These are phyloP conservation scores for Lacanobia oleracea DNA, from an alignment of 2,888 invertebrate genomes.

Conservation along the genomic window DNA sequence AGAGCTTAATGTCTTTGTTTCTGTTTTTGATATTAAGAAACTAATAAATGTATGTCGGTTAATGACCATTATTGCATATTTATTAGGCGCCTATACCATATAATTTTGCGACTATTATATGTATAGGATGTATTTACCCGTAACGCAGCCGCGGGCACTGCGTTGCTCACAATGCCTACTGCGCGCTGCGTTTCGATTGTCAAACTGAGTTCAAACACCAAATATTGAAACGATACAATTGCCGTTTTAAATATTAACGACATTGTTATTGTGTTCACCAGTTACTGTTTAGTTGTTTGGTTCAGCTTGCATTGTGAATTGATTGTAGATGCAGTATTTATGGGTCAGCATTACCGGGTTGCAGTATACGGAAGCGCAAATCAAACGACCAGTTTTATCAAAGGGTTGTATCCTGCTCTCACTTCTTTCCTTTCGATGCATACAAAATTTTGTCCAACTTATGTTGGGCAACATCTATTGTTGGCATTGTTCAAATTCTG, in stretches of 20 bases:
- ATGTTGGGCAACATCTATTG: no score
- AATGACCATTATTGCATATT: no score
- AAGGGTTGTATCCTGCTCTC: no score
- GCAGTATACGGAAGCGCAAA: no score
- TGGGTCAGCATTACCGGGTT: neutral
- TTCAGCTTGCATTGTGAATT: slow-evolving; percentile 10
- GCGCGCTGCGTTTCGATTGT: slow-evolving; percentile 38
- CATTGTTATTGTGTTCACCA: slow-evolving; percentile 24
- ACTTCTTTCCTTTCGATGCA: no score
- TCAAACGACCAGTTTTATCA: no score
- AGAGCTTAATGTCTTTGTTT: no score
- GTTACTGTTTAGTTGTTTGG: slow-evolving; percentile 17
- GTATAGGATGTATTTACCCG: slow-evolving; percentile 18
- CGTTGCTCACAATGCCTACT: slow-evolving; percentile 34
- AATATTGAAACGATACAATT: slow-evolving; percentile 60
- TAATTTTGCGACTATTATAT: slow-evolving; percentile 13
- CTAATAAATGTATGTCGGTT: no score
- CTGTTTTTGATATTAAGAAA: no score
- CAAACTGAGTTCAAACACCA: slow-evolving; percentile 54
- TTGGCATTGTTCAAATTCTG: no score
- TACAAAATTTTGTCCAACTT: no score
- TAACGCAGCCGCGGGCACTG: slow-evolving; percentile 32
- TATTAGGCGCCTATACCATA: slow-evolving; percentile 1
- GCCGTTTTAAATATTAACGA: slow-evolving; percentile 55
- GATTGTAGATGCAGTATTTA: slow-evolving; percentile 8